Base-by-base conservation (phyloP, 2,888 invertebrate genomes). In the Griposia aprilina region DNA sequence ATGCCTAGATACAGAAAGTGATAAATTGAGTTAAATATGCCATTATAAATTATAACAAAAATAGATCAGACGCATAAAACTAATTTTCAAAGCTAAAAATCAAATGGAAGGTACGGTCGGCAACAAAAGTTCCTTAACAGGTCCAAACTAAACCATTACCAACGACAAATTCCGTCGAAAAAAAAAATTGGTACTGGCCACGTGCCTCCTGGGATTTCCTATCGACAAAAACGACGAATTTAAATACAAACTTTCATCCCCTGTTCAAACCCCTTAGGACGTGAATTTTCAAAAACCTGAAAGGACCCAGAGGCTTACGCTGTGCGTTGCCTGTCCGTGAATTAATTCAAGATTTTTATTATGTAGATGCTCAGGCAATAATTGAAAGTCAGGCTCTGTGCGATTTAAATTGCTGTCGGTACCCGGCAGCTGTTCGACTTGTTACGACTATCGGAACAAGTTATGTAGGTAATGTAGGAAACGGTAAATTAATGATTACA, bases 381-480 rank as follows among this genome's bases (percentile, higher is more conserved):
- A 50, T 26, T 50, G 15, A 36, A 69, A 69, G 6, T 52, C 36
- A 7, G 13, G 1, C 17, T 26, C 36, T n/a, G 11, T 59, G 3
- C 1, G 7, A 52, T n/a, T 65, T 65, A 57, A 23, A 17, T 57
- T 78, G 63, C 74, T 23, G 30, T 57, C 63, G 20, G 81, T 78
- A 78, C 59, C 23, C 7, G 26, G 52, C 79, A 79, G 76, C 76
- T 75, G 65, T 65, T 73, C 10, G n/a, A 15, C 75, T 36, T 75
- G 79, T 82, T 82, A 84, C 72, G 72, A 59, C 65, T 23, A 68
- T 83, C 45, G 52, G 26, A 83, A 78, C 59, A n/a, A 41, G 60
- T 72, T 83, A 69, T 52, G 66, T 63, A 60, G 20, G 41, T 76
- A 65, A 81, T 55, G 20, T 82, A 82, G 82, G 79, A 82, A 79